Percentiles rank a stretch among this genome's conserved stretches.
Conservation (phyloP, 2,113 vertebrate genomes). For the Poeciliopsis retropinna region DNA sequence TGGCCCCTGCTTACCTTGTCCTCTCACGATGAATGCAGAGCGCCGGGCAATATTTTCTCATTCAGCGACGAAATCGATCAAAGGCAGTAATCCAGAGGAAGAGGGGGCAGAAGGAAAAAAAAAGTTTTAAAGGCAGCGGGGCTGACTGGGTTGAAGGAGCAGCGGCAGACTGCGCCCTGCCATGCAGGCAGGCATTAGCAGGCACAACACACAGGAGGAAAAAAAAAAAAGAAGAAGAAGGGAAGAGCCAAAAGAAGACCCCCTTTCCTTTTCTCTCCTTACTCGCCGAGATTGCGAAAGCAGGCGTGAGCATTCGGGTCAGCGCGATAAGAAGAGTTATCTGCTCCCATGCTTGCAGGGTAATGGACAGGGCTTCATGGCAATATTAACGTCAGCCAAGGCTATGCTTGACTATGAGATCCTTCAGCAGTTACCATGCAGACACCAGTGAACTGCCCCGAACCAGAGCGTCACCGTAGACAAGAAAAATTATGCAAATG, state of each 20-base stretch:
- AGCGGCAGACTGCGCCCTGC: conserved; percentile 74
- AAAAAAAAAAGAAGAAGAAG: conserved; percentile 36
- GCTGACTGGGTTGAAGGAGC: conserved; percentile 51
- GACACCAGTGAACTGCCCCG: conserved; percentile 84
- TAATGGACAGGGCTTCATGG: conserved; percentile 86
- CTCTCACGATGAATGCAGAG: conserved; percentile 92
- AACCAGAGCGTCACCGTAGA: conserved; percentile 90
- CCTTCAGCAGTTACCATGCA: conserved; percentile 82
- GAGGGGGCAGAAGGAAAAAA: not conserved
- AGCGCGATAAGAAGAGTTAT: conserved; percentile 84
- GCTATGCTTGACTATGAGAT: conserved; percentile 81
- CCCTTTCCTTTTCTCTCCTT: conserved; percentile 54
- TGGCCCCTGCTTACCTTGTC: conserved; percentile 97
- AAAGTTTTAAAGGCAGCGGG: conserved; percentile 71
- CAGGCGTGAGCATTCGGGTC: conserved; percentile 75
- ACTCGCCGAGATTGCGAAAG: conserved; percentile 80
- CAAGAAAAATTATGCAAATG: conserved; percentile 99
- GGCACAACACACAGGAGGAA: conserved; percentile 59
- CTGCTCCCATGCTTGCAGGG: conserved; percentile 76
- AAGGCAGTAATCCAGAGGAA: conserved; percentile 78
- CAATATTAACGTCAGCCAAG: conserved; percentile 81
- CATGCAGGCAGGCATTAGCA: conserved; percentile 79
- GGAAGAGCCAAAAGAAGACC: conserved; percentile 73
- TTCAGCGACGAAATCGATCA: conserved; percentile 86
- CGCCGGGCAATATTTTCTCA: conserved; percentile 84